Percentiles rank a stretch among this genome's conserved stretches.
Conservation (phyloP, 2,888 invertebrate genomes). For the Drosophila subsilvestris region DNA sequence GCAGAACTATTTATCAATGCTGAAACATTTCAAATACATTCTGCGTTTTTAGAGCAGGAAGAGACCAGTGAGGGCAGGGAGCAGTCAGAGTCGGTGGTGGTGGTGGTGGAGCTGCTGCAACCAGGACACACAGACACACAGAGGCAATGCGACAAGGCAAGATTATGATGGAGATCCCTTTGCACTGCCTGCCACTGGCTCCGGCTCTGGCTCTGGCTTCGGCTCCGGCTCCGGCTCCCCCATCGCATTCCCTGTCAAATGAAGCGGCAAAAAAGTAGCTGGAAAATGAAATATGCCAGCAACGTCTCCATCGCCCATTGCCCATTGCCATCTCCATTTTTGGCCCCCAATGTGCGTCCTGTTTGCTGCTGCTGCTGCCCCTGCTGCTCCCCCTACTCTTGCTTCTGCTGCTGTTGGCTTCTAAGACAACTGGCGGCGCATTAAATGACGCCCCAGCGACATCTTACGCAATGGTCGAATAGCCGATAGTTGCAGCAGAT, state of each 20-base stretch:
- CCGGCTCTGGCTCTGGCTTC: no score
- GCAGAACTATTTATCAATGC: constrained; percentile 80
- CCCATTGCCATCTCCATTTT: constrained; percentile 3
- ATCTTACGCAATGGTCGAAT: constrained; percentile 75
- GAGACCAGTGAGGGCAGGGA: constrained; percentile 32
- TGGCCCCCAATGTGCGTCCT: constrained; percentile 7
- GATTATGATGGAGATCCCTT: constrained; percentile 71
- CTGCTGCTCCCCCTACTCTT: not conserved
- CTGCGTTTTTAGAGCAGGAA: constrained; percentile 62
- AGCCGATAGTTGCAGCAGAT: constrained; percentile 26
- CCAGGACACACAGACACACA: constrained; percentile 6
- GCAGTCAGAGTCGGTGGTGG: not conserved
- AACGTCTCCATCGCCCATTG: constrained; percentile 60
- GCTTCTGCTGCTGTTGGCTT: constrained; percentile 15
- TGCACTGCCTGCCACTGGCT: constrained; percentile 11
- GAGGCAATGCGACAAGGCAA: constrained; percentile 35
- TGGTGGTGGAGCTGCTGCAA: constrained; percentile 5
- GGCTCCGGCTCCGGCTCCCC: not conserved
- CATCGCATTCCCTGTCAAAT: constrained; percentile 72
- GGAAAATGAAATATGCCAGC: constrained; percentile 82
- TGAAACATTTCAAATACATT: constrained; percentile 78
- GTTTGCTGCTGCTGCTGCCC: constrained; percentile 8
- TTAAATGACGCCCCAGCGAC: constrained; percentile 83
- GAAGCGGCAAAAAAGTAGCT: constrained; percentile 82
- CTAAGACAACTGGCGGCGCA: constrained; percentile 78